Base-by-base conservation (phyloP, 2,888 invertebrate species). In the Pseudoips prasinana region DNA sequence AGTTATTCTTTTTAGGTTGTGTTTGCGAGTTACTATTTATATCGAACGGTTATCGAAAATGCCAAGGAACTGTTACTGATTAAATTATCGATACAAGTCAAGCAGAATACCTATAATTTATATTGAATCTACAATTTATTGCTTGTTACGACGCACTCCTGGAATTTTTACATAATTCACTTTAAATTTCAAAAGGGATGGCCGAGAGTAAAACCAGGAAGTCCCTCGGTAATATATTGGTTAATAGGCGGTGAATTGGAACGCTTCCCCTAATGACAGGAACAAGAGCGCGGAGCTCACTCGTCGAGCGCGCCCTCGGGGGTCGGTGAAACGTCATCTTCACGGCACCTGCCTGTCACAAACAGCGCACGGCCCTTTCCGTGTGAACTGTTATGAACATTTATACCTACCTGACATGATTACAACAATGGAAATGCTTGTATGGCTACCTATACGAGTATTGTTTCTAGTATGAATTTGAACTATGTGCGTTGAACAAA, bases 281-380 rank as follows among this genome's bases (percentile, higher is more conserved):
- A 33, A 42, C 35, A 44, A 50, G 49, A 40, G 35, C 29, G 44
- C 35, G 23, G 43, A 14, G 39, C 40, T 39, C 39, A 52, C 52
- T 58, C 42, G 46, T 43, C 34, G 33, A 37, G 29, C 22, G 11
- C 23, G 38, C 31, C 49, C 50, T 48, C 41, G 28, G 48, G 51
- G 51, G 38, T 25, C 46, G 42, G 27, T 29, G 33, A 41, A 42
- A 39, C 57, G 49, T 57, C 55, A 58, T 52, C 52, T 47, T 39
- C 43, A 49, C 45, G 39, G 30, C 47, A 47, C 53, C 60, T 61
- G 57, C 47, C 60, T 56, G 63, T 65, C 60, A 62, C 38, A 45
- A 30, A 42, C 59, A 59, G 39, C 26, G 29, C 36, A 25, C 25
- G 30, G 29, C 6, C 39, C 35, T 32, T 29, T 31, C 30, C 34